Percentiles rank a stretch among this genome's conserved stretches.
These are phyloP conservation scores for Sternarchorhynchus goeldii DNA, from an alignment of 2,797 vertebrate species.

Conservation along the genomic window DNA sequence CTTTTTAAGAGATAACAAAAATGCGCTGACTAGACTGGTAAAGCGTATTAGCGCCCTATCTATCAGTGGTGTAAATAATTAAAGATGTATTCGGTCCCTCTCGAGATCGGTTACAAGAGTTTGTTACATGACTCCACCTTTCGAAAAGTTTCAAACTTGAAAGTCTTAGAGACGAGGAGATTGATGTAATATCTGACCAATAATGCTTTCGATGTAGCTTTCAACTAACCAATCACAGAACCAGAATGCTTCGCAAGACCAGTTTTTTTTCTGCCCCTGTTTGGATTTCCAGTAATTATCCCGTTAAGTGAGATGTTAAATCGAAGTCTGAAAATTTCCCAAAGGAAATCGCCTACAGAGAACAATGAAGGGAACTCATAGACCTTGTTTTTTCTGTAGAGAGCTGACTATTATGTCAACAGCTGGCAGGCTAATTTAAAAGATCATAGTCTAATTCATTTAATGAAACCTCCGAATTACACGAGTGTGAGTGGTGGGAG, in stretches of 20 bases:
- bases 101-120: constrained; percentile 74
- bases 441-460: background rate
- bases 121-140: constrained; percentile 75
- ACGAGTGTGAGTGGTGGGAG: constrained; percentile 10
- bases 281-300: constrained; percentile 77
- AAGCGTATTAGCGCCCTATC: constrained; percentile 47
- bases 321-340: constrained; percentile 69
- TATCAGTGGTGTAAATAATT: constrained; percentile 76
- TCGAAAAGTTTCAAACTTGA: constrained; percentile 81
- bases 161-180: constrained; percentile 60
- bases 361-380: constrained; percentile 75
- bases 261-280: constrained; percentile 55
- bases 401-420: constrained; percentile 31
- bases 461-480: background rate
- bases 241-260: background rate
- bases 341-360: constrained; percentile 70
- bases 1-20: background rate
- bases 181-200: constrained; percentile 71
- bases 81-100: constrained; percentile 68
- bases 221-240: constrained; percentile 54
- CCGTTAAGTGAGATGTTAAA: constrained; percentile 55
- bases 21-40: constrained; percentile 10
- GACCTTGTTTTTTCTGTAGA: constrained; percentile 43
- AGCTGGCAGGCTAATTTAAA: constrained; percentile 10
- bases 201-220: constrained; percentile 46